phyloP scores from a whole-genome alignment of 2,113 vertebrate genomes.

The Oostethus manadensis region DNA sequence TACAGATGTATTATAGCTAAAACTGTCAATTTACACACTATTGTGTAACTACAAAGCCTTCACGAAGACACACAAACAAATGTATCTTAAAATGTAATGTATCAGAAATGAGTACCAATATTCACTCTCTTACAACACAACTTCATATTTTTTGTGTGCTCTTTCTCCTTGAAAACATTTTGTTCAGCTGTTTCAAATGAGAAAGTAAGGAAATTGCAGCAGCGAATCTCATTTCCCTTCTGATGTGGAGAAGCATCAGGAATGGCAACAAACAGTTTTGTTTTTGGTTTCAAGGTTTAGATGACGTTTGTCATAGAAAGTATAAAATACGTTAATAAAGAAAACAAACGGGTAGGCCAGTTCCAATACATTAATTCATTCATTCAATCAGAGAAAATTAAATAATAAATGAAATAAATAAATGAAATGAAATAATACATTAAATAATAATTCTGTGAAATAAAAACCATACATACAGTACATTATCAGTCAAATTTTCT shows the following conservation, averaged over 20 bases:
- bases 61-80: not conserved
- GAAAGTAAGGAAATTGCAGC: slow-evolving; percentile 6
- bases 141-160: not conserved
- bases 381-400: not conserved
- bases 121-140: not conserved
- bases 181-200: slow-evolving; percentile 35
- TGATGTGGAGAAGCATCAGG: slow-evolving; percentile 39
- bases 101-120: not conserved
- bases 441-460: slow-evolving; percentile 12
- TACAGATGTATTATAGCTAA: too few relatives aligned
- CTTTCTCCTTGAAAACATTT: slow-evolving; percentile 28
- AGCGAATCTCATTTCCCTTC: slow-evolving; percentile 66
- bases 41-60: too few relatives aligned
- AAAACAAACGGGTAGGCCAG: not conserved
- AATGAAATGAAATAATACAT: too few relatives aligned
- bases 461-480: slow-evolving; percentile 43
- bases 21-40: too few relatives aligned
- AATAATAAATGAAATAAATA: too few relatives aligned
- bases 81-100: slow-evolving; percentile 1
- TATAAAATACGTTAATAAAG: slow-evolving; percentile 11
- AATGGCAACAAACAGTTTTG: slow-evolving; percentile 27
- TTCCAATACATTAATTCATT: too few relatives aligned
- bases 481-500: slow-evolving; percentile 1
- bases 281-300: slow-evolving; percentile 7
- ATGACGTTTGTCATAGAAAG: not conserved